phyloP scores from a whole-genome alignment of 2,113 vertebrate species.

The Marmota monax region DNA sequence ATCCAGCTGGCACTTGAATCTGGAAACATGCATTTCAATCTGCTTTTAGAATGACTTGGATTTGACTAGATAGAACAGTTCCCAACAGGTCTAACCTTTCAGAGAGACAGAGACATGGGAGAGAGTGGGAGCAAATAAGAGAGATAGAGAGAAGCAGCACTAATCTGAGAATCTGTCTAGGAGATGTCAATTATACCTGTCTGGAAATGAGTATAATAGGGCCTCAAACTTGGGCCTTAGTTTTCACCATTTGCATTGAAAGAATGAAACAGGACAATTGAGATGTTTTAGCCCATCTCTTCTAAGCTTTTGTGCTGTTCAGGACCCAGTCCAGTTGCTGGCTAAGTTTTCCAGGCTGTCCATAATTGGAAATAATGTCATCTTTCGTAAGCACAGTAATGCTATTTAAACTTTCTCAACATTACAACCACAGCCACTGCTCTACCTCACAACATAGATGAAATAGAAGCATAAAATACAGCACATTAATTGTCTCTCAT shows the following conservation, averaged over 20 bases:
- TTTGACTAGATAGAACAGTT: not conserved
- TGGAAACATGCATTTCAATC: not conserved
- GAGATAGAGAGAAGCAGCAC: not conserved
- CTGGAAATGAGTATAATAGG: not conserved
- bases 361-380: not conserved
- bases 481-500: slow-evolving; percentile 65
- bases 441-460: slow-evolving; percentile 37
- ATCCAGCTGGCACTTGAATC: not conserved
- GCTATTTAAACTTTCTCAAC: slow-evolving; percentile 45
- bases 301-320: not conserved
- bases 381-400: not conserved
- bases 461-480: slow-evolving; percentile 30
- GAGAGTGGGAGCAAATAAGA: not conserved
- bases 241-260: not conserved
- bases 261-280: not conserved
- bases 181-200: not conserved
- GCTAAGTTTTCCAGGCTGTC: slow-evolving; percentile 10
- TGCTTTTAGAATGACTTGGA: not conserved
- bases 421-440: slow-evolving; percentile 3
- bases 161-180: not conserved
- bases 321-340: not conserved
- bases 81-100: not conserved
- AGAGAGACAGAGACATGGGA: not conserved
- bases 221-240: not conserved
- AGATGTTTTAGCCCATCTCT: not conserved